Base-by-base conservation (phyloP, 2,888 invertebrate genomes). In the Tenodera sinensis region DNA sequence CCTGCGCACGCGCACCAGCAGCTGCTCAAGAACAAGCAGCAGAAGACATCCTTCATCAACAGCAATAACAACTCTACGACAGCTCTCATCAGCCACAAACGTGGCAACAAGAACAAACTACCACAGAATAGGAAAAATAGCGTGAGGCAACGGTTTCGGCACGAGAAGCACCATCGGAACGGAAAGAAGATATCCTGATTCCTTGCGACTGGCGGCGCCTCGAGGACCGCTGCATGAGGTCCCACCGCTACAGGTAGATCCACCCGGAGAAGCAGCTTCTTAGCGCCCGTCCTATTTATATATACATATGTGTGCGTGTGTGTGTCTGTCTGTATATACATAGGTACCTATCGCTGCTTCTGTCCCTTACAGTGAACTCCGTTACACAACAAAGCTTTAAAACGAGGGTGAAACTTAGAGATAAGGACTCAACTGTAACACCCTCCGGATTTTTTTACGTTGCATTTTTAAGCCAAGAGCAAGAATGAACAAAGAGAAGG, bases 41-140 rank as follows among this genome's bases (percentile, higher is more conserved):
- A 54, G 28, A 54, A n/a, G n/a, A 27, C 82, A 14, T 71, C 54
- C 25, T 71, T 71, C 54, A 2, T 71, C 54, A 20, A 71, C 20
- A 71, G 25, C 42, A 42, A 47, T 91, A 93, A 93, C 94, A 93
- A 91, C 93, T 93, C 92, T 94, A 93, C 93, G 94, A 93, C 93
- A 91, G 93, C 93, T 91, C 92, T 93, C 91, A 92, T 92, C 47
- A 30, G 83, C 84, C 88, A 84, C 88, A 47, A 84, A 83, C 28
- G 84, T 28, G 28, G 54, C 89, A 28, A 71, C 85, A 47, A 54
- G 71, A 89, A 85, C 89, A 85, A 88, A 27, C 28, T n/a, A n/a
- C n/a, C n/a, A 28, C 84, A 34, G 7, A 89, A 87, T 83, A 89
- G 34, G 83, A 83, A 88, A 9, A 88, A 84, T 34, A 28, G 83